Base-by-base conservation (phyloP, 2,888 invertebrate genomes). In the Hydropsyche betteni region DNA sequence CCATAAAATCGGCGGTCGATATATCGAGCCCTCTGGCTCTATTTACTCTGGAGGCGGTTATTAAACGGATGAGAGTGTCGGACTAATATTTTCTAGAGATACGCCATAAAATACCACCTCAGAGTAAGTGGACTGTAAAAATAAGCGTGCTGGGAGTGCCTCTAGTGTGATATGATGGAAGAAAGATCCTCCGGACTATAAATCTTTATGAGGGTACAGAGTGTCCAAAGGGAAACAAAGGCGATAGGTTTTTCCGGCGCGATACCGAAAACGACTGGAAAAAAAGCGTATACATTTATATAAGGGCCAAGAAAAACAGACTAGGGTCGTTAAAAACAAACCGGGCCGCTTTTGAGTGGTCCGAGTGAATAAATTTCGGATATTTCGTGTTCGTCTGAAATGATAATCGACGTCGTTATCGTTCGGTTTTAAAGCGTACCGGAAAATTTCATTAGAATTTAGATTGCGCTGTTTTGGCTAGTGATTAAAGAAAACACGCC, bases 161-260 rank as follows among this genome's bases (percentile, higher is more conserved):
- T 51, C 72, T 38, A 72, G 70, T 72, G 55, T 72, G 61, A 58
- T 72, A 72, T 72, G 72, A 72, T 72, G 50, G 72, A 58, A 72
- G 58, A 72, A 61, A 72, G 53, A 72, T 58, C 72, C 61, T n/a
- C 55, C 7, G 33, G 61, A 44, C 72, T 72, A 72, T 72, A 72
- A 72, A 72, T 72, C 72, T 72, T 72, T 72, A 72, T 72, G 72
- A 72, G 72, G 72, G 72, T 70, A 34, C 24, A 14, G 36, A 70
- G 70, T 70, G 70, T 72, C 72, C 72, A 61, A 58, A 36, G 72
- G 72, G 58, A 72, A 72, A 72, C 72, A 72, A 72, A 72, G 72
- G 38, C 70, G 52, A 70, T 70, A 70, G 70, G 53, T 70, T 70
- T 53, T 38, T 53, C 24, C 38, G 12, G 53, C 52, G 44, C 51